Percentiles rank a stretch among this genome's conserved stretches.
Evolutionary conservation across 2,797 vertebrate genomes (phyloP).

Genomic region (Esox lucius): DNA sequence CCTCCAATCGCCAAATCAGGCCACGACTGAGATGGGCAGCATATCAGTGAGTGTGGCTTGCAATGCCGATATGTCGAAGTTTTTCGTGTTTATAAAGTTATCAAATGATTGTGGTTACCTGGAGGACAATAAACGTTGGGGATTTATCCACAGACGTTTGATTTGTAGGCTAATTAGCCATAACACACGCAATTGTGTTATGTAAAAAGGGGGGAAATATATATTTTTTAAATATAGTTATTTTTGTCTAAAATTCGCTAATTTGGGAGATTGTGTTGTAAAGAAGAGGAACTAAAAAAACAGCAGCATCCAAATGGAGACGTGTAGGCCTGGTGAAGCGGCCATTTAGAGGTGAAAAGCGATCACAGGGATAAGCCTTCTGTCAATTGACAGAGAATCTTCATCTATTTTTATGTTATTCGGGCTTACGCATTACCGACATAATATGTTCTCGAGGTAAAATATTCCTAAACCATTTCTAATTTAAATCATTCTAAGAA

Average conservation of each 20-base stretch:
- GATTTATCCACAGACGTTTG: background rate
- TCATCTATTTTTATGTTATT: conserved; percentile 19
- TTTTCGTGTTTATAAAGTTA: conserved; percentile 28
- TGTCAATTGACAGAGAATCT: background rate
- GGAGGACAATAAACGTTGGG: background rate
- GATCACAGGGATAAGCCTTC: conserved; percentile 20
- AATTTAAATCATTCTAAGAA: conserved; percentile 70
- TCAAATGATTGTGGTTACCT: conserved; percentile 7
- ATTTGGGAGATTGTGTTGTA: background rate
- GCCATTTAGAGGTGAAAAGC: conserved; percentile 18
- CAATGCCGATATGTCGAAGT: conserved; percentile 14
- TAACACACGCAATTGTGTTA: background rate
- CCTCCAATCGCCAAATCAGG: conserved; percentile 28
- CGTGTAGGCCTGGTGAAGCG: background rate
- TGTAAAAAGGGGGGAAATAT: background rate
- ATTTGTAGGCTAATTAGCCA: conserved; percentile 1
- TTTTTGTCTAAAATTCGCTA: background rate
- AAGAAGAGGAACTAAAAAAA: background rate
- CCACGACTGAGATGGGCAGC: conserved; percentile 26
- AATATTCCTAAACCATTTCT: background rate
- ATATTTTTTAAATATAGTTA: background rate
- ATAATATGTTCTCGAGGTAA: conserved; percentile 41
- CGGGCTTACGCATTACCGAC: conserved; percentile 43
- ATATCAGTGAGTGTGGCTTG: conserved; percentile 19
- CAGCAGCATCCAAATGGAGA: background rate